Evolutionary conservation across 1,140 invertebrate species (phyloP), one percentile per base, ranked within the genome.

Genomic region (Limonius californicus): DNA sequence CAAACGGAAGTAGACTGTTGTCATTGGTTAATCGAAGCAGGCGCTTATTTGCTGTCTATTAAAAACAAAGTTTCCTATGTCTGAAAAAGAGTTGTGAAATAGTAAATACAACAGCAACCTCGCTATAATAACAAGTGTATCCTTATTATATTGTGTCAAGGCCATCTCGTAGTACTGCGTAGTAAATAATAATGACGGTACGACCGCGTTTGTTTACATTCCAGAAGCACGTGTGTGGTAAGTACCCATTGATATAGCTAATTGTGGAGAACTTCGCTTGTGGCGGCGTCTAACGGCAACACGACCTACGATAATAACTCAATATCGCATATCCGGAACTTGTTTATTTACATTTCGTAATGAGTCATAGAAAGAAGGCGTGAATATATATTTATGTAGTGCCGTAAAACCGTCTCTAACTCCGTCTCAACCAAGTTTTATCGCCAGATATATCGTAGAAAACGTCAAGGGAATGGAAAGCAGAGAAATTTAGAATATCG

Each of bases 111-210:
- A 45, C 2, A 2, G 14, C 42, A 12, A 12, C 42, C 42, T 45
- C 16, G 23, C 23, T 45, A 45, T 45, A 6, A 15, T 45, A 18
- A 45, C 14, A 18, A 45, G 42, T 2, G 16, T n/a, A n/a, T 45
- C 42, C 16, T 45, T 45, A 45, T 45, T 45, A 45, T 45, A 45
- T 45, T 27, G 23, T 27, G 42, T 45, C 42, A 45, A 45, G 42
- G 42, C 16, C 42, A 45, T 15, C n/a, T 45, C 42, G 42, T 45
- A 45, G n/a, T 45, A 45, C 42, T 15, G 6, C 42, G 42, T 45
- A 45, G 42, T 45, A 45, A 18, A 45, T 45, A 45, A 18, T 45
- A 45, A 18, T 15, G 16, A 45, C 42, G 42, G 42, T 15, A 45
- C 16, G 12, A 45, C 42, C 4, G 42, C 6, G 42, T 45, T 45